These are phyloP conservation scores for Hormaphis cornu DNA, from an alignment of 1,140 invertebrate genomes.

Conservation along the genomic window DNA sequence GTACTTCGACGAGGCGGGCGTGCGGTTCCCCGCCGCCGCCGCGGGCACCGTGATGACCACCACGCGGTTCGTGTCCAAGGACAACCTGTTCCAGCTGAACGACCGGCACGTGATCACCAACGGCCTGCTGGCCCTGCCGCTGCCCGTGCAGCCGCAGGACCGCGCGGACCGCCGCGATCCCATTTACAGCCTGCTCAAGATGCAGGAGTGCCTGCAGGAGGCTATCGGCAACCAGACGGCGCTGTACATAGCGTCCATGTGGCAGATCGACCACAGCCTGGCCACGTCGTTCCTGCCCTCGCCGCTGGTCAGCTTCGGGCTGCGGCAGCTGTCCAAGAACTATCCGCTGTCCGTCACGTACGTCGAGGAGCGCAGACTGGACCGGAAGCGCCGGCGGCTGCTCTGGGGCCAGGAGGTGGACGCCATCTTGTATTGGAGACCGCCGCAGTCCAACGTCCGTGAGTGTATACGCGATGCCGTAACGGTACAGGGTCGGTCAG, in stretches of 20 bases:
- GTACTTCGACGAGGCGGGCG: constrained; percentile 50
- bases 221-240: constrained; percentile 49
- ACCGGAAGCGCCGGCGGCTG: constrained; percentile 38
- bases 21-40: constrained; percentile 36
- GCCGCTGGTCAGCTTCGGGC: constrained; percentile 53
- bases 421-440: constrained; percentile 62
- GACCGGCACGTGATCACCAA: constrained; percentile 22
- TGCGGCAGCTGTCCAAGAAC: constrained; percentile 60
- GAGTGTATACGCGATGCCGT: constrained; percentile 42
- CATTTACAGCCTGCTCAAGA: constrained; percentile 38
- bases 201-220: constrained; percentile 33
- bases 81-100: constrained; percentile 42
- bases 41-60: constrained; percentile 50
- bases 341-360: constrained; percentile 64
- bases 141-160: constrained; percentile 50
- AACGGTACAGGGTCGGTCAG: too few relatives aligned
- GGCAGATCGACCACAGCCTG: constrained; percentile 56
- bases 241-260: constrained; percentile 56
- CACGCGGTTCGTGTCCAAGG: constrained; percentile 48
- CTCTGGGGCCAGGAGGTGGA: constrained; percentile 59
- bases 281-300: constrained; percentile 58
- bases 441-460: constrained; percentile 72
- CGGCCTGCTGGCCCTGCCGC: constrained; percentile 50
- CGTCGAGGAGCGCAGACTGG: constrained; percentile 44
- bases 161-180: constrained; percentile 44